phyloP scores from a whole-genome alignment of 1,140 invertebrate species.

The Papilio glaucus region DNA sequence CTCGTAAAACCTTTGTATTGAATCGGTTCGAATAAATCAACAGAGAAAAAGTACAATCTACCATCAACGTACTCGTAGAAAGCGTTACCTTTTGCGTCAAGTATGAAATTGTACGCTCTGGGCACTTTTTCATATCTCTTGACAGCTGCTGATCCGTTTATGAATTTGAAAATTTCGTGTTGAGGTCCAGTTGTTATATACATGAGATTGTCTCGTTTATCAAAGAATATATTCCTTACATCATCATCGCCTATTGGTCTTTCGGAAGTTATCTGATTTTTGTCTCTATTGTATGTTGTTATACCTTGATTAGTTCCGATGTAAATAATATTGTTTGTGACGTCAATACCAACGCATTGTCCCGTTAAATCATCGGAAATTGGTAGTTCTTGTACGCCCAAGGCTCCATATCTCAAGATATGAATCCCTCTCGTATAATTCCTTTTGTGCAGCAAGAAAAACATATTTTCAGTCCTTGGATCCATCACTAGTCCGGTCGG shows the following conservation, averaged over 20 bases:
- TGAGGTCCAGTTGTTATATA: conserved; percentile 71
- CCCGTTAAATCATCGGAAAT: conserved; percentile 66
- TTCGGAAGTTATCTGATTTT: conserved; percentile 62
- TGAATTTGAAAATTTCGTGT: conserved; percentile 69
- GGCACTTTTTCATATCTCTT: conserved; percentile 72
- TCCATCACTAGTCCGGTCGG: conserved; percentile 70
- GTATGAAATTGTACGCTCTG: conserved; percentile 72
- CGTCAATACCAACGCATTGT: conserved; percentile 71
- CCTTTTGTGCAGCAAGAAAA: conserved; percentile 73
- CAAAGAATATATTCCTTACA: conserved; percentile 70
- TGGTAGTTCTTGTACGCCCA: conserved; percentile 71
- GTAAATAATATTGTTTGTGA: conserved; percentile 59
- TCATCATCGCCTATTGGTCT: conserved; percentile 77
- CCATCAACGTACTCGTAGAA: conserved; percentile 77
- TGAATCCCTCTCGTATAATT: conserved; percentile 77
- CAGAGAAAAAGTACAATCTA: conserved; percentile 70
- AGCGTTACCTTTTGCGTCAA: conserved; percentile 69
- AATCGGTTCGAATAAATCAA: conserved; percentile 70
- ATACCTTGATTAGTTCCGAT: conserved; percentile 76
- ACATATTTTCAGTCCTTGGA: conserved; percentile 69
- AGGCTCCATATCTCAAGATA: conserved; percentile 66
- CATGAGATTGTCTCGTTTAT: conserved; percentile 72
- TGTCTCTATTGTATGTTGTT: conserved; percentile 66
- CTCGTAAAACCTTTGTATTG: conserved; percentile 76
- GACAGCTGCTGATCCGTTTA: conserved; percentile 72